phyloP scores from a whole-genome alignment of 2,888 invertebrate genomes.

The Frankliniella fusca region DNA sequence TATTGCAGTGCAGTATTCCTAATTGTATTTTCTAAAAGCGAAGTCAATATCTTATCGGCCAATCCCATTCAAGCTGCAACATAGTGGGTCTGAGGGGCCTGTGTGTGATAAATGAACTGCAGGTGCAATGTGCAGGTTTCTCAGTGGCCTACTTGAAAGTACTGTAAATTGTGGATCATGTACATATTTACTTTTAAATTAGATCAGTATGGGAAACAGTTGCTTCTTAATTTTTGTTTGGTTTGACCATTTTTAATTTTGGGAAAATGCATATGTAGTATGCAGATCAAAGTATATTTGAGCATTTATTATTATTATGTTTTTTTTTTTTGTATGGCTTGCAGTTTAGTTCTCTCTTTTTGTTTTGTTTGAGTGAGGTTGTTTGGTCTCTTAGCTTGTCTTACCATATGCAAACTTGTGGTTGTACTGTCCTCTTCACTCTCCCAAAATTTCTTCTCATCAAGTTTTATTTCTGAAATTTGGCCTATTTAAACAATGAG shows the following conservation, averaged over 20 bases:
- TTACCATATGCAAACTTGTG: conserved; percentile 23
- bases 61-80: no score
- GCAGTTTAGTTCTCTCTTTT: conserved; percentile 1
- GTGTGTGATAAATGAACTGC: neutral
- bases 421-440: conserved; percentile 5
- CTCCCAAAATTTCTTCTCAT: neutral
- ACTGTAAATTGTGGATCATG: neutral
- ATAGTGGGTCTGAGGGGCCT: neutral
- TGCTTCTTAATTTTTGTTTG: conserved; percentile 4
- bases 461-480: no score
- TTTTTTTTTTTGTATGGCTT: conserved; percentile 8
- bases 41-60: neutral
- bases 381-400: conserved; percentile 22
- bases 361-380: conserved; percentile 1
- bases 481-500: no score
- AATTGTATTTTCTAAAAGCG: neutral
- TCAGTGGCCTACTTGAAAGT: neutral
- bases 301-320: neutral
- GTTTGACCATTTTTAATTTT: neutral
- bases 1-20: neutral
- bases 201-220: conserved; percentile 3
- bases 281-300: conserved; percentile 15
- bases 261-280: conserved; percentile 18
- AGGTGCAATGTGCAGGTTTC: neutral
- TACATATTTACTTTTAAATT: neutral